Evolutionary conservation across 2,888 invertebrate species (phyloP).

Genomic region (Keiferia lycopersicella): DNA sequence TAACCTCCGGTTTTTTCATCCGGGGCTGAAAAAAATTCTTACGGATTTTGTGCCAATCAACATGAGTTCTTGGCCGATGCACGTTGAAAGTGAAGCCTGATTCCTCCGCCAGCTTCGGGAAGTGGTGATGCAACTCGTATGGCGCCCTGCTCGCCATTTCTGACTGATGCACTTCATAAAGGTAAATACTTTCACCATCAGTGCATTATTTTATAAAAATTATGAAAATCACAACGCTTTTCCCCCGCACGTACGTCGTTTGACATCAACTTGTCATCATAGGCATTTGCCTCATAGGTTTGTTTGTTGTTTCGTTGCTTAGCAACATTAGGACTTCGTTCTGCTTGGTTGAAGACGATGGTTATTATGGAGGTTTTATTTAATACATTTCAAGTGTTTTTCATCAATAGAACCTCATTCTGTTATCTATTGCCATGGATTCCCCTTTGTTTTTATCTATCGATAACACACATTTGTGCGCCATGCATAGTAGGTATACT

Average conservation of each 20-base stretch:
- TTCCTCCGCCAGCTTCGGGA: constrained; percentile 85
- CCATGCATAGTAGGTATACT: too few relatives aligned
- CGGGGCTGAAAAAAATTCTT: constrained; percentile 43
- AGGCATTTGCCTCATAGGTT: background rate
- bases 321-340: constrained; percentile 37
- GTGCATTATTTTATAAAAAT: background rate
- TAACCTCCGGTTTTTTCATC: too few relatives aligned
- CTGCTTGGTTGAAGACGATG: background rate
- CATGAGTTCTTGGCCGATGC: constrained; percentile 78
- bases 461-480: background rate
- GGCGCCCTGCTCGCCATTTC: constrained; percentile 71
- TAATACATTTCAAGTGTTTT: too few relatives aligned
- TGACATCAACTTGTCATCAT: background rate
- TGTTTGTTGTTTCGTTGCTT: constrained; percentile 43
- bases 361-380: background rate
- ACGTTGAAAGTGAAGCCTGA: constrained; percentile 85
- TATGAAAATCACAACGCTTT: background rate
- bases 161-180: background rate
- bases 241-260: background rate
- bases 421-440: constrained; percentile 2
- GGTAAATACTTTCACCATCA: background rate
- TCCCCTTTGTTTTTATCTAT: background rate
- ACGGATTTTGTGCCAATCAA: constrained; percentile 87
- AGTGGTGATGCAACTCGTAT: constrained; percentile 84
- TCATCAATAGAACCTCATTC: background rate